These are phyloP conservation scores for Pangasianodon hypophthalmus DNA, from an alignment of 2,113 vertebrate species.

Conservation along the genomic window DNA sequence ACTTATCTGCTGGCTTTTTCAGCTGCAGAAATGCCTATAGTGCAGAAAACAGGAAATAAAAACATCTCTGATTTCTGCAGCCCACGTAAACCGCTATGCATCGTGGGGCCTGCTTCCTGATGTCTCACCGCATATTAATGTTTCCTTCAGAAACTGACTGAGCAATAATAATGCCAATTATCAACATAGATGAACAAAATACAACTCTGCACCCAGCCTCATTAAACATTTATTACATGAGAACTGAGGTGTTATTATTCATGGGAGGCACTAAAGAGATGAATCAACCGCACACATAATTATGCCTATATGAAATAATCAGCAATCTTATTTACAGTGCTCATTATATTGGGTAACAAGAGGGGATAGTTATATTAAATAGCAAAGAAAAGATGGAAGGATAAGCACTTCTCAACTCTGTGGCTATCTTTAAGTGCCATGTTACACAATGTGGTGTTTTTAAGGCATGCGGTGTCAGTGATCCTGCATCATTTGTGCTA, in stretches of 20 bases:
- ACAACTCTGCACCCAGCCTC: not conserved
- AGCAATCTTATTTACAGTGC: not conserved
- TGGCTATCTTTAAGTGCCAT: not conserved
- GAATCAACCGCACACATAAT: slow-evolving; percentile 11
- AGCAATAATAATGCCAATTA: slow-evolving; percentile 8
- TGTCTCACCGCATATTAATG: not conserved
- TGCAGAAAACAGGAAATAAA: not conserved
- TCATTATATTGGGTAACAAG: not conserved
- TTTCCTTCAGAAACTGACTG: slow-evolving; percentile 10
- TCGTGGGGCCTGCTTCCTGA: not conserved
- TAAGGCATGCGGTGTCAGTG: not conserved
- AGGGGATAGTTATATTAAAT: not conserved
- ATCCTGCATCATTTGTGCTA: not conserved
- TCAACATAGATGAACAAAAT: slow-evolving; percentile 19
- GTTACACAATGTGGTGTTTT: not conserved
- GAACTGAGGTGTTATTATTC: slow-evolving; percentile 4
- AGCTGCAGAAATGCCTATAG: not conserved
- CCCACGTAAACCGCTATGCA: not conserved
- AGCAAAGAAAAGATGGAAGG: not conserved
- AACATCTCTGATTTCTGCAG: not conserved
- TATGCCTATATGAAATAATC: slow-evolving; percentile 29
- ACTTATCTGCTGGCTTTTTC: not conserved
- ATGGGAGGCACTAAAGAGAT: slow-evolving; percentile 8
- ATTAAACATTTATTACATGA: slow-evolving; percentile 28
- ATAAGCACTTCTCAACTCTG: not conserved